These are phyloP conservation scores for Cephus pulcher DNA, from an alignment of 2,888 invertebrate genomes.

Conservation along the genomic window DNA sequence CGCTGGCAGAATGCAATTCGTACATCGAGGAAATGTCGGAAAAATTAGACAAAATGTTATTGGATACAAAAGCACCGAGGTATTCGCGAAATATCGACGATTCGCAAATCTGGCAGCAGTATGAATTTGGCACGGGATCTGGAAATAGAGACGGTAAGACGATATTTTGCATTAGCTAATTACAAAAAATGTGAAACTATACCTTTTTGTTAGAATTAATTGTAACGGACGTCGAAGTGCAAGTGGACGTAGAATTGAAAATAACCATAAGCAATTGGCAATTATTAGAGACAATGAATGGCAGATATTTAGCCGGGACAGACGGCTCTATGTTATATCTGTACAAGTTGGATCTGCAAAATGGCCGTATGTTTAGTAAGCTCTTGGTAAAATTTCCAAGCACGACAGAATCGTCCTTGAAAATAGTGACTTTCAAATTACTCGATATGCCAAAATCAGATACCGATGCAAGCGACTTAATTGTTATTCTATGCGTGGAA, in stretches of 20 bases:
- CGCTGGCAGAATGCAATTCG: slow-evolving; percentile 13
- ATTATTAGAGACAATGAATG: slow-evolving; percentile 28
- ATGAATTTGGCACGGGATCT: slow-evolving; percentile 56
- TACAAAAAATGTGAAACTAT: not conserved
- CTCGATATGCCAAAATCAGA: slow-evolving; percentile 41
- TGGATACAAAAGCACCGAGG: slow-evolving; percentile 10
- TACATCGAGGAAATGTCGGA: slow-evolving; percentile 3
- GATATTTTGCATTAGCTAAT: not conserved
- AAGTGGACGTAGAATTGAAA: slow-evolving; percentile 25
- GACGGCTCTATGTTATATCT: slow-evolving; percentile 28
- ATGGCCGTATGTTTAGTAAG: not conserved
- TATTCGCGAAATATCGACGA: slow-evolving; percentile 25
- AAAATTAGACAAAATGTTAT: slow-evolving; percentile 16
- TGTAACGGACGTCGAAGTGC: slow-evolving; percentile 36
- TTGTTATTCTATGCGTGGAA: slow-evolving; percentile 48
- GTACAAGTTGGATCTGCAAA: slow-evolving; percentile 30
- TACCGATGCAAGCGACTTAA: slow-evolving; percentile 29
- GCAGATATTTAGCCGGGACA: slow-evolving; percentile 33
- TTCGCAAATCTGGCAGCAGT: slow-evolving; percentile 53
- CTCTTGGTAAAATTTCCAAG: not conserved
- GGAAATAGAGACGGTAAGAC: slow-evolving; percentile 66
- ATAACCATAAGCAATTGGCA: slow-evolving; percentile 36
- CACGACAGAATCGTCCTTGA: slow-evolving; percentile 3
- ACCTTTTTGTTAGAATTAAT: slow-evolving; percentile 40
- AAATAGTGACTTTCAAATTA: slow-evolving; percentile 44